Base-by-base conservation (phyloP, 2,888 invertebrate species). In the Synergus gifuensis region DNA sequence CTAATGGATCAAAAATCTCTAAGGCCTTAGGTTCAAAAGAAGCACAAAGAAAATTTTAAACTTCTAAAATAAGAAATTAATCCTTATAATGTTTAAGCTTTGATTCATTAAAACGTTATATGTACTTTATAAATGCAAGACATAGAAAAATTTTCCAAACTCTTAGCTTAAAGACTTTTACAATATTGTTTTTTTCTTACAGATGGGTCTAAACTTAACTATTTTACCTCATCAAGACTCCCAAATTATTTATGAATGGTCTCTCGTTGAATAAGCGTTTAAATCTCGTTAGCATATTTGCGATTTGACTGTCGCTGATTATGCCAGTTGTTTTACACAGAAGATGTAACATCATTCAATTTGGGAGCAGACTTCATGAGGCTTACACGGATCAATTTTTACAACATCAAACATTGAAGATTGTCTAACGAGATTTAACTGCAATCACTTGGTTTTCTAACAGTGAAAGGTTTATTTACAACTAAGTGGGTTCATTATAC, bases 371-470 rank as follows among this genome's bases (percentile, higher is more conserved):
- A 86, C 91, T 91, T 91, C 89, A 92, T 91, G 92, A 92, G 92
- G 92, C 87, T 92, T 84, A 89, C 91, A 91, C 9, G 54, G 62
- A 79, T 78, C 18, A 76, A 78, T 49, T 69, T 69, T 69, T 16
- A 69, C 78, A 77, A 67, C 78, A 76, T 77, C 40, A 77, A 81
- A 73, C 79, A 79, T 78, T 78, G 78, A 78, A 80, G 62, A 36
- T 90, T 86, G 87, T 91, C 92, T 92, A 92, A 92, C 92, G 92
- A 92, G 92, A 92, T 92, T 92, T 92, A 92, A 92, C 89, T 90
- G 91, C 92, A 88, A 86, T 88, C 79, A 54, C 18, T 54, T 40
- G 22, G 36, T 42, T 63, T 44, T 63, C 49, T 67, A 67, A 46
- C 42, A 16, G 69, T 49, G 9, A 46, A 69, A 49, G 69, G 36